Percentiles rank a stretch among this genome's conserved stretches.
Conservation (phyloP, 2,113 vertebrate species). For the Rana temporaria region DNA sequence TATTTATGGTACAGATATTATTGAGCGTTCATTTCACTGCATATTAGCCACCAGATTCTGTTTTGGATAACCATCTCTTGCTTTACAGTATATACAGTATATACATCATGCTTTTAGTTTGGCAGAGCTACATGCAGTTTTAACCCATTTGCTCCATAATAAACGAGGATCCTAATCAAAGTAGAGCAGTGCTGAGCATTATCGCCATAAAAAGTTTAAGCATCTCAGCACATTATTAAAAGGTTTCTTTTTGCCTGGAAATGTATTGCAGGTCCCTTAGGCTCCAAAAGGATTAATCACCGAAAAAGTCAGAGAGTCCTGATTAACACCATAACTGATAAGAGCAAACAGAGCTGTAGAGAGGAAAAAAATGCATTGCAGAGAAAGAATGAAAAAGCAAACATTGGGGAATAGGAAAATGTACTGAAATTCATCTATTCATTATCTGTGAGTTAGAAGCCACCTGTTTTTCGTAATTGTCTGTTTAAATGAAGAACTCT, state of each 20-base stretch:
- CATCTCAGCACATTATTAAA: conserved; percentile 45
- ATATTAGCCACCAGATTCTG: too few species aligned
- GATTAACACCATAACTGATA: conserved; percentile 56
- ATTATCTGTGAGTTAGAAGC: conserved; percentile 72
- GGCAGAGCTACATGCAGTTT: not conserved
- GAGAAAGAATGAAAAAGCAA: conserved; percentile 24
- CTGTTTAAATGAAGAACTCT: conserved; percentile 70
- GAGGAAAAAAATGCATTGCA: conserved; percentile 43
- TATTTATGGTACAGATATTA: too few species aligned
- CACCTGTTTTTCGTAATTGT: conserved; percentile 74
- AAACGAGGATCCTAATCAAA: conserved; percentile 18
- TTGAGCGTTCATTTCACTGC: too few species aligned
- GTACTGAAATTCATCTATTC: conserved; percentile 62
- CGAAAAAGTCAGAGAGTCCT: conserved; percentile 50
- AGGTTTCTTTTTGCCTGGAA: conserved; percentile 44
- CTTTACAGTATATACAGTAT: too few species aligned
- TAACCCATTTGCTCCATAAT: conserved; percentile 1
- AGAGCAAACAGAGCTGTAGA: conserved; percentile 49
- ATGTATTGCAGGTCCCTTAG: conserved; percentile 46
- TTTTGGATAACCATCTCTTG: too few species aligned
- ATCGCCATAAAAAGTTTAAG: conserved; percentile 38
- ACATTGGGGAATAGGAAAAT: conserved; percentile 63
- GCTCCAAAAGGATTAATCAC: conserved; percentile 53
- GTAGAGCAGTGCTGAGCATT: not conserved
- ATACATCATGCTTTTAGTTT: too few species aligned